phyloP scores from a whole-genome alignment of 2,113 vertebrate genomes.

The Phylloscopus trochiloides region DNA sequence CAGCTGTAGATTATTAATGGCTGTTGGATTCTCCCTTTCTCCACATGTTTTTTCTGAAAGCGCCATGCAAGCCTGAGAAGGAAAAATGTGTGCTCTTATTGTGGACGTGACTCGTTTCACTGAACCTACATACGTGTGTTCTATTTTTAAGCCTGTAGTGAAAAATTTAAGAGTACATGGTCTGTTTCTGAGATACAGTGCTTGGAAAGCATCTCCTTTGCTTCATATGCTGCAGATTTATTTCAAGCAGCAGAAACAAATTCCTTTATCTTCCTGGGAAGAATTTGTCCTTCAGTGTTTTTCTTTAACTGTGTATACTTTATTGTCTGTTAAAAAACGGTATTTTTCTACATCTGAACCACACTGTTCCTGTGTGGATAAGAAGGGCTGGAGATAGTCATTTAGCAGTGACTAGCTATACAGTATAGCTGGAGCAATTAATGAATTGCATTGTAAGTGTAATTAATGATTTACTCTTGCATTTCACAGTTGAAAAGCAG shows the following conservation, averaged over 20 bases:
- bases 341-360: background rate
- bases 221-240: conserved; percentile 23
- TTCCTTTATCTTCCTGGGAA: background rate
- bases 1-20: background rate
- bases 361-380: background rate
- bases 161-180: conserved; percentile 64
- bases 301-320: background rate
- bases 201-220: conserved; percentile 54
- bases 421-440: conserved; percentile 21
- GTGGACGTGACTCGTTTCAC: conserved; percentile 65
- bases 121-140: conserved; percentile 57
- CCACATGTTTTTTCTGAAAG: background rate
- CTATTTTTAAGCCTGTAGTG: conserved; percentile 72
- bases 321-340: background rate
- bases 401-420: conserved; percentile 1
- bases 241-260: conserved; percentile 11
- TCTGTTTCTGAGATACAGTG: conserved; percentile 36
- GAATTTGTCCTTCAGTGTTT: background rate
- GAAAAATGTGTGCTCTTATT: conserved; percentile 23
- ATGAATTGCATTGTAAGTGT: conserved; percentile 30
- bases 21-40: background rate
- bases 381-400: background rate
- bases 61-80: background rate
- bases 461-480: conserved; percentile 56
- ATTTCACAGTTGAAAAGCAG: conserved; percentile 44